A percentile compares a stretch with the other conserved stretches of the same genome.
These are phyloP conservation scores for Arnoldichthys spilopterus DNA, from an alignment of 2,797 vertebrate species.

Conservation along the genomic window DNA sequence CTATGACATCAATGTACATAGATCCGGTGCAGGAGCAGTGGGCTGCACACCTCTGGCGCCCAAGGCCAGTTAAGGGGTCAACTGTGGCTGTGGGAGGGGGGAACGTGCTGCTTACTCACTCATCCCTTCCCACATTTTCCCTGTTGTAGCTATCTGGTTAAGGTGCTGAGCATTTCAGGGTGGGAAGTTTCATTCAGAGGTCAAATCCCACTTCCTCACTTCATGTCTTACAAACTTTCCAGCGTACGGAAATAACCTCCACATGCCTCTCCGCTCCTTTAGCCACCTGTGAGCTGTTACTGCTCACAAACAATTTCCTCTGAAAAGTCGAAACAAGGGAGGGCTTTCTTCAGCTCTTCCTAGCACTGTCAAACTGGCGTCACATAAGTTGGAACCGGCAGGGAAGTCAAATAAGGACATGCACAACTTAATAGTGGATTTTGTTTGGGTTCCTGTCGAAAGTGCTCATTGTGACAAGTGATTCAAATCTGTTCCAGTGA, in stretches of 20 bases:
- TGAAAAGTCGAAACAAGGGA: slow-evolving; percentile 12
- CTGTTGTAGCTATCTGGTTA: not conserved
- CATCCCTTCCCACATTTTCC: too few species aligned
- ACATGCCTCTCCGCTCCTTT: not conserved
- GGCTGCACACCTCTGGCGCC: too few species aligned
- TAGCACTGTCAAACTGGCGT: not conserved
- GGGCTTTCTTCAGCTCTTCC: slow-evolving; percentile 12
- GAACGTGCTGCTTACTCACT: too few species aligned
- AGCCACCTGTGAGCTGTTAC: slow-evolving; percentile 9
- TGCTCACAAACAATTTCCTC: slow-evolving; percentile 8
- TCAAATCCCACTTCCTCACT: slow-evolving; percentile 13
- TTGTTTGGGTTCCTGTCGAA: not conserved
- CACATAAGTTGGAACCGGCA: not conserved
- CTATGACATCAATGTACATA: too few species aligned
- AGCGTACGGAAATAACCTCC: not conserved
- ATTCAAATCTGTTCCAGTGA: not conserved
- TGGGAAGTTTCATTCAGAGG: slow-evolving; percentile 7
- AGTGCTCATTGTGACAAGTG: not conserved
- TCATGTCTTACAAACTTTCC: not conserved
- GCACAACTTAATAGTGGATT: not conserved
- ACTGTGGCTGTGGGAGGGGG: too few species aligned
- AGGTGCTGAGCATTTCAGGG: not conserved
- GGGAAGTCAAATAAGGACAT: not conserved
- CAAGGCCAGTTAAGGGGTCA: too few species aligned
- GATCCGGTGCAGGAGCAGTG: too few species aligned